Evolutionary conservation across 2,797 vertebrate genomes (phyloP).

Genomic region (Thunnus albacares): DNA sequence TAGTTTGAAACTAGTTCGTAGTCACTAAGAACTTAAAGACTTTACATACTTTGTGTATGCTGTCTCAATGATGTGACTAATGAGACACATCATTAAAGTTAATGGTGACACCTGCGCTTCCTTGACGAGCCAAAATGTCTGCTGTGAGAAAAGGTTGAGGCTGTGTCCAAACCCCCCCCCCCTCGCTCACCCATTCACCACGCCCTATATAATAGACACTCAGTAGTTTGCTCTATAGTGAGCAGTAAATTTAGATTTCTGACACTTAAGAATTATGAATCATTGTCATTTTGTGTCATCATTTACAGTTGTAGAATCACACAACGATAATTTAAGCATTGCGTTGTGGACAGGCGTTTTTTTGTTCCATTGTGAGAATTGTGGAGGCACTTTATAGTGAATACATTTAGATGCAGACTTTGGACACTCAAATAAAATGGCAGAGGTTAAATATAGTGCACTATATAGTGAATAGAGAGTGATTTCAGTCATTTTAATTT

Average conservation of each 20-base stretch:
- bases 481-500: background rate
- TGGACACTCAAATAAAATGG: background rate
- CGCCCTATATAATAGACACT: background rate
- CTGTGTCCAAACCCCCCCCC: background rate
- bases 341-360: no score
- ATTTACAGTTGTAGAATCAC: no score
- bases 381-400: no score
- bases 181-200: no score
- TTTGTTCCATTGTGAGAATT: no score
- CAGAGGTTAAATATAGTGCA: no score
- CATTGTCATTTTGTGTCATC: no score
- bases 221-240: background rate
- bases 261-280: no score
- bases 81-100: background rate
- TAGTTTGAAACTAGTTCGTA: no score
- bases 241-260: background rate
- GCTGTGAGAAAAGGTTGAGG: background rate
- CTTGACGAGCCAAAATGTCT: background rate
- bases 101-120: constrained; percentile 7
- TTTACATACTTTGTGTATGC: background rate
- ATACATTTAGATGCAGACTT: background rate
- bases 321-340: no score
- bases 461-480: no score
- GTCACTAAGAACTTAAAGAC: no score
- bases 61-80: background rate